Evolutionary conservation across 1,140 invertebrate species (phyloP), one percentile per base, ranked within the genome.

Genomic region (Harlomillsia oculata): DNA sequence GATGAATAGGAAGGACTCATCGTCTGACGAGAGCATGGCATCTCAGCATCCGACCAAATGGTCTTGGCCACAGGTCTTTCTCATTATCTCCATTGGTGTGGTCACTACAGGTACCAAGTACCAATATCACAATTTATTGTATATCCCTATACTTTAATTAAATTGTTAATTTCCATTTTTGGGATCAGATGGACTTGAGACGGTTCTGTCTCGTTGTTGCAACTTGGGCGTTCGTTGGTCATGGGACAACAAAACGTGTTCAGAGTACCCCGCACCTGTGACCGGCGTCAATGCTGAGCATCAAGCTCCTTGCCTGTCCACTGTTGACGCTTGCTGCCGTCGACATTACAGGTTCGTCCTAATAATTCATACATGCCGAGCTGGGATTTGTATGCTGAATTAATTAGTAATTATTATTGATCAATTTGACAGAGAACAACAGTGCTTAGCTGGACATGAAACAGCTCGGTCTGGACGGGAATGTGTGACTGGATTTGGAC

Each of bases 281-380:
- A 39, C 70, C 0, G 73, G 72, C 2, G 67, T 77, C 9, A 62
- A 72, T 0, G 52, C 67, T 9, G 66, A 70, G 11, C 72, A 77
- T 46, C 75, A 77, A 57, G 69, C 68, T 2, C 65, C 74, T 3
- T 79, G 77, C 49, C 58, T 77, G 23, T 72, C 75, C 18, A 65
- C 74, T 3, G 72, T 77, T 3, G 71, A 72, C 41, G 76, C 77
- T 29, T 79, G 77, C 41, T 79, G 77, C 63, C 64, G 73, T 1
- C 68, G 71, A 44, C 68, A 69, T 28, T 69, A 70, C 48, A 65
- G 72, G 68, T 70, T n/a, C n/a, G n/a, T n/a, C n/a, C n/a, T n/a
- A n/a, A n/a, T n/a, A n/a, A n/a, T n/a, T n/a, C n/a, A n/a, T n/a
- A n/a, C n/a, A n/a, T n/a, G n/a, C n/a, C n/a, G n/a, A n/a, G n/a